phyloP scores from a whole-genome alignment of 2,797 vertebrate genomes.

The Acrossocheilus wenchowensis region DNA sequence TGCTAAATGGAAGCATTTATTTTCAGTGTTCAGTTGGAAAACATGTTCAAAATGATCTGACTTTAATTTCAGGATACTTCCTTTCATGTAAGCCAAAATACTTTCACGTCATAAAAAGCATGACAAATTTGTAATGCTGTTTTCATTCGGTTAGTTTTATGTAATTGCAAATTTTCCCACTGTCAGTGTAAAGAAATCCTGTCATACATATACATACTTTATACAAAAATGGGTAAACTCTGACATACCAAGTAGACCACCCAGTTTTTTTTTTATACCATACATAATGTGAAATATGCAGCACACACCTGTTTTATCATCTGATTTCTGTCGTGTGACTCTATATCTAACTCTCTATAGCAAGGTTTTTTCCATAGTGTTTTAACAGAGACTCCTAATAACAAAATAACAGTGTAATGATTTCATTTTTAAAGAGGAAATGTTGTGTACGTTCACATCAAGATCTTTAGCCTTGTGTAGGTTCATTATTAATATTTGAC shows the following conservation, averaged over 20 bases:
- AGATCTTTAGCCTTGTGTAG: constrained; percentile 72
- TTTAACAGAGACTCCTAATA: constrained; percentile 78
- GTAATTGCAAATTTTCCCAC: constrained; percentile 66
- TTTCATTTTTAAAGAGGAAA: constrained; percentile 68
- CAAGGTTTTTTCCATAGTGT: constrained; percentile 69
- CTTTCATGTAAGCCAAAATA: constrained; percentile 49
- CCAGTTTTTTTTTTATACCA: background rate
- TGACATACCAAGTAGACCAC: background rate
- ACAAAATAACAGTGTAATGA: constrained; percentile 73
- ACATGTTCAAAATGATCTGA: constrained; percentile 45
- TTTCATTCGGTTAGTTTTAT: constrained; percentile 75
- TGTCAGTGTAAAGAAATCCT: background rate
- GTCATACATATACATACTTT: background rate
- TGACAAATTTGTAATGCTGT: constrained; percentile 79
- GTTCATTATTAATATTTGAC: constrained; percentile 66
- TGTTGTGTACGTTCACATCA: constrained; percentile 65
- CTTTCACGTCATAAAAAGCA: constrained; percentile 70
- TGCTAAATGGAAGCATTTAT: constrained; percentile 60
- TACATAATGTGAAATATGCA: constrained; percentile 62
- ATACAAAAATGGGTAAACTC: background rate
- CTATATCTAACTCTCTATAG: constrained; percentile 75
- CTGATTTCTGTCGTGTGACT: constrained; percentile 71
- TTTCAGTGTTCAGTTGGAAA: constrained; percentile 62
- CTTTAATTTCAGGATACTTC: constrained; percentile 26
- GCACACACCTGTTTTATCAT: constrained; percentile 73